These are phyloP conservation scores for Magallana nippona DNA, from an alignment of 2,888 invertebrate genomes.

Conservation along the genomic window DNA sequence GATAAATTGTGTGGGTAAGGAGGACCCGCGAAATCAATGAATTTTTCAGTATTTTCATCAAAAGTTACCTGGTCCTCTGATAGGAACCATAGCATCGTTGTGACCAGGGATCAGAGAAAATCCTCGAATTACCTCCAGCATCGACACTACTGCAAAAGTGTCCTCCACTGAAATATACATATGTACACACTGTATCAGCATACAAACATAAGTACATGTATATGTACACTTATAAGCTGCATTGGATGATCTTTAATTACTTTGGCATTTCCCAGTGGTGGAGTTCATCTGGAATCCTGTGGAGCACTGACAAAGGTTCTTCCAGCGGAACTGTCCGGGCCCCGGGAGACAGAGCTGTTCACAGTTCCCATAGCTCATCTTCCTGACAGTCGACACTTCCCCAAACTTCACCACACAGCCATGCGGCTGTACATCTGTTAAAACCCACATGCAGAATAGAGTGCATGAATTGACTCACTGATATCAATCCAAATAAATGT, in stretches of 20 bases:
- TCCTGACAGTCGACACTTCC: neutral
- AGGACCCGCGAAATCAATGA: too few species aligned
- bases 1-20: too few species aligned
- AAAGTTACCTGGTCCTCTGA: conserved; percentile 87
- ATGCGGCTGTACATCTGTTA: neutral
- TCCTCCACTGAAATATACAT: conserved; percentile 77
- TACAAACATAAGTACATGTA: neutral
- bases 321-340: conserved; percentile 85
- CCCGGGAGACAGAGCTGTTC: conserved; percentile 94
- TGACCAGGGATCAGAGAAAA: conserved; percentile 90
- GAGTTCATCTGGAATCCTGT: conserved; percentile 91
- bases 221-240: neutral
- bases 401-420: conserved; percentile 5
- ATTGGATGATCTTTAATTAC: conserved; percentile 52
- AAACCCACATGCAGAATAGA: neutral
- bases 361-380: conserved; percentile 89
- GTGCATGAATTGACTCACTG: neutral
- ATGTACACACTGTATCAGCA: neutral
- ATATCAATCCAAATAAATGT: too few species aligned
- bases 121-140: conserved; percentile 92
- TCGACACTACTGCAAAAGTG: conserved; percentile 95
- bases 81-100: conserved; percentile 94
- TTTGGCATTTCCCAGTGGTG: conserved; percentile 87
- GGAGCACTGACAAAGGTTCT: conserved; percentile 91
- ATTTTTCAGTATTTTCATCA: too few species aligned